A percentile compares a stretch with the other conserved stretches of the same genome.
Evolutionary conservation across 23 tunicate genomes (phyloP).

Genomic region (Trididemnum miniatum): DNA sequence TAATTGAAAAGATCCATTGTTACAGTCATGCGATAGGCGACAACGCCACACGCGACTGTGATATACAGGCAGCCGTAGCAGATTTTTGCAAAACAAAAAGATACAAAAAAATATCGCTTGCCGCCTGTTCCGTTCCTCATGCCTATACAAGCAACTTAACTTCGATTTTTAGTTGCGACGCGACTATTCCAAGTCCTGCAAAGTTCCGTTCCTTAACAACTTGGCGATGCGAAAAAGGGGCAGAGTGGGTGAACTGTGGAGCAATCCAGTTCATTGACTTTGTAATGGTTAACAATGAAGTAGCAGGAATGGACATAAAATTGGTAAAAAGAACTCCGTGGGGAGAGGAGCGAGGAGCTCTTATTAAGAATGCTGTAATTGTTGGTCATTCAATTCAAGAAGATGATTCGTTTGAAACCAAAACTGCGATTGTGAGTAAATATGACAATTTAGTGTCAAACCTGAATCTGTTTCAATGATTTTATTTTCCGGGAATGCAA

Average conservation of each 20-base stretch:
- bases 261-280: slow-evolving; percentile 94
- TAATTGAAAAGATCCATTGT: too few relatives aligned
- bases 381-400: slow-evolving; percentile 44
- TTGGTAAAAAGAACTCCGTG: slow-evolving; percentile 45
- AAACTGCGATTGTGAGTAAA: background rate
- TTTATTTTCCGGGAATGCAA: too few relatives aligned
- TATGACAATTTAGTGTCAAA: background rate
- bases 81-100: too few relatives aligned
- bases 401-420: background rate
- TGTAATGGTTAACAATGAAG: slow-evolving; percentile 74
- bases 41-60: too few relatives aligned
- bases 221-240: slow-evolving; percentile 97
- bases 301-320: slow-evolving; percentile 74
- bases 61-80: too few relatives aligned
- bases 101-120: too few relatives aligned
- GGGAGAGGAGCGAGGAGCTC: slow-evolving; percentile 51
- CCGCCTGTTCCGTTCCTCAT: too few relatives aligned
- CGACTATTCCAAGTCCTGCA: slow-evolving; percentile 74
- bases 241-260: slow-evolving; percentile 93
- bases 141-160: too few relatives aligned
- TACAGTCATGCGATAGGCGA: too few relatives aligned
- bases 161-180: slow-evolving; percentile 76
- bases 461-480: too few relatives aligned
- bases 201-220: slow-evolving; percentile 70
- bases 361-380: slow-evolving; percentile 42